Conservation (phyloP, 2,113 vertebrate genomes). For the Vulpes lagopus region DNA sequence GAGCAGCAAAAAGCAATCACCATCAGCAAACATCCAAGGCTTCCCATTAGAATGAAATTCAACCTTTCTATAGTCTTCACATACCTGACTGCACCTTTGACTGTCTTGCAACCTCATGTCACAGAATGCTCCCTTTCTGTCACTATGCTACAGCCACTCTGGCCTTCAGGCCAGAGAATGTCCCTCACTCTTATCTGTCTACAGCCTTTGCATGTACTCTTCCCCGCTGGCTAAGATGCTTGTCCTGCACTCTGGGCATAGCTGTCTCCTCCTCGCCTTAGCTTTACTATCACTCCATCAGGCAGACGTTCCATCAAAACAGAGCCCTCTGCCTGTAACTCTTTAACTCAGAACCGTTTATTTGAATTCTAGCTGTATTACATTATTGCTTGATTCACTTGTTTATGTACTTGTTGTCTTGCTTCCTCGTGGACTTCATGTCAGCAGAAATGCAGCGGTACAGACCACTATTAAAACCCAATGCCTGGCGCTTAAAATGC, state of each 20-base stretch:
- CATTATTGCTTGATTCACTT: not conserved
- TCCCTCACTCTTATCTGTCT: not conserved
- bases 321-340: not conserved
- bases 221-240: not conserved
- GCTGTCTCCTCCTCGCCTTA: not conserved
- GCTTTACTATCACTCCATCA: not conserved
- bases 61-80: not conserved
- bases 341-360: not conserved
- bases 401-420: not conserved
- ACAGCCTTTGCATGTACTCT: not conserved
- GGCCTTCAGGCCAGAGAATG: not conserved
- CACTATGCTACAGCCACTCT: no score
- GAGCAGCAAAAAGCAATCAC: not conserved
- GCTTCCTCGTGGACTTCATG: not conserved
- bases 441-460: not conserved
- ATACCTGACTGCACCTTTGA: not conserved
- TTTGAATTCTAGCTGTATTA: not conserved
- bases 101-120: not conserved
- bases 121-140: not conserved
- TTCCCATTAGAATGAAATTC: not conserved
- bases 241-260: not conserved
- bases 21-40: not conserved
- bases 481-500: not conserved
- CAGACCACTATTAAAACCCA: not conserved
- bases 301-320: not conserved